These are phyloP conservation scores for Dryas iulia DNA, from an alignment of 1,140 invertebrate genomes.

Conservation along the genomic window DNA sequence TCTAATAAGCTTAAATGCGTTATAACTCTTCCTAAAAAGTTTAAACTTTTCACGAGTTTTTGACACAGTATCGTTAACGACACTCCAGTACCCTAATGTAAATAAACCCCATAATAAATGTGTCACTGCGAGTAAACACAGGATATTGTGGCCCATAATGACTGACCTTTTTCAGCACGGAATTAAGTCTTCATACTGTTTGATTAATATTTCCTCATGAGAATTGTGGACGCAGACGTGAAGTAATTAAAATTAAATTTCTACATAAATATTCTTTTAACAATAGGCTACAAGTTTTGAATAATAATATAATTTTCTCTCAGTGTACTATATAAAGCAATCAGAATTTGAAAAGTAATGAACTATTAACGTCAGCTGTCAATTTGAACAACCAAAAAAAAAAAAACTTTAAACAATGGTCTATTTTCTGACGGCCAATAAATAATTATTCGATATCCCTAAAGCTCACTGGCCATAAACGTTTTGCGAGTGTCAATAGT, in stretches of 20 bases:
- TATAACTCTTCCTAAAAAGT: not conserved
- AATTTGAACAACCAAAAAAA: slow-evolving; percentile 18
- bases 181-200: slow-evolving; percentile 46
- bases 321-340: not conserved
- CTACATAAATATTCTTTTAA: slow-evolving; percentile 14
- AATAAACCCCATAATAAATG: slow-evolving; percentile 54
- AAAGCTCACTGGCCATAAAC: slow-evolving; percentile 46
- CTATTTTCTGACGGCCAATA: slow-evolving; percentile 43
- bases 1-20: not conserved
- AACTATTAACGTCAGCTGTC: slow-evolving; percentile 26
- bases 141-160: slow-evolving; percentile 52
- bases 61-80: not conserved
- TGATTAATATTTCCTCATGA: slow-evolving; percentile 13
- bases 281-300: not conserved
- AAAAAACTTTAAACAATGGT: slow-evolving; percentile 44
- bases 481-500: slow-evolving; percentile 39
- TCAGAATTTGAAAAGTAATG: slow-evolving; percentile 6
- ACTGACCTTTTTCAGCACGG: slow-evolving; percentile 39
- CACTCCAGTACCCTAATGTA: slow-evolving; percentile 38
- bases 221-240: not conserved
- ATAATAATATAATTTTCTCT: not conserved
- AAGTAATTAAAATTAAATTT: slow-evolving; percentile 54
- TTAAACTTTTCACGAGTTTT: not conserved
- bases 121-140: slow-evolving; percentile 49
- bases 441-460: slow-evolving; percentile 43